Base-by-base conservation (phyloP, 1,140 invertebrate genomes). In the Eumeta japonica region DNA sequence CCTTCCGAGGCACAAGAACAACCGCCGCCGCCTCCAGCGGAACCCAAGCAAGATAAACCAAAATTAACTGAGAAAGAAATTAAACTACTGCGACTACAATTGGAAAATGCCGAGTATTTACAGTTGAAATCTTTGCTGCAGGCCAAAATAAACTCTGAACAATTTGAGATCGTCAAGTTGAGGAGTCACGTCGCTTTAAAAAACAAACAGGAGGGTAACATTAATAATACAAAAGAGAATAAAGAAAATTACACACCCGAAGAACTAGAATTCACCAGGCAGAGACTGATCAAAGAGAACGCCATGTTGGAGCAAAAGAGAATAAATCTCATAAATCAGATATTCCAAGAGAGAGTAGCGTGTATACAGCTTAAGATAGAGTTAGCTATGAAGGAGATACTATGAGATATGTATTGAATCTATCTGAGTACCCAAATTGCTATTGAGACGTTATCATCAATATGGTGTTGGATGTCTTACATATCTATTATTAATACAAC, bases 81-180 rank as follows among this genome's bases (percentile, higher is more conserved):
- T 1, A 79, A 81, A 39, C 68, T 81, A 17, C 48, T 86, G 11
- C 63, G 80, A 34, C 61, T 86, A 3, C 81, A 78, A 55, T 65
- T 87, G 10, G 82, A 86, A 55, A 82, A 84, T 35, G 80, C 83
- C 2, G 84, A 86, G 58, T 73, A 85, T 41, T 54, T 83, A n/a
- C 81, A 79, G 32, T 75, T 85, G 48, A 83, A 86, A 45, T 78
- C 79, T 1, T 66, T 81, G 15, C 55, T 87, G 3, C 83, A 82
- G 55, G 76, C 78, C 0, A 81, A 83, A 50, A 84, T 87, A 19
- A 74, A 77, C 41, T 79, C 81, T 1, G 84, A 87, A 58, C 79
- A 79, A 44, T 79, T 81, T 39, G 84, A 86, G 66, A 81, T 85
- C 7, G 81, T 84, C 43, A 81, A 80, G 53, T 59, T 87, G 11